These are phyloP conservation scores for Aspidiotus destructor DNA, from an alignment of 2,888 invertebrate species.

Conservation along the genomic window DNA sequence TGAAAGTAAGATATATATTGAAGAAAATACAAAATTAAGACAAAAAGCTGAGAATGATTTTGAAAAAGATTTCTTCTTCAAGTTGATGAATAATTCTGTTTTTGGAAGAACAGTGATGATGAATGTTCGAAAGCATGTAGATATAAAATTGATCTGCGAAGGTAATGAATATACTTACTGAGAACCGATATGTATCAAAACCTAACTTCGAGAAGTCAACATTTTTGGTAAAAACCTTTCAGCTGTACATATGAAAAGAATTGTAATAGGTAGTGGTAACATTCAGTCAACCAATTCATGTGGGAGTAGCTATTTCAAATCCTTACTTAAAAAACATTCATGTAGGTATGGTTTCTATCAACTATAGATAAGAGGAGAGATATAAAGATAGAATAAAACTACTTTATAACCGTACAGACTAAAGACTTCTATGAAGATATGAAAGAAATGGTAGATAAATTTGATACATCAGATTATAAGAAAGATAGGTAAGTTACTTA, in stretches of 20 bases:
- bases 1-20: not conserved
- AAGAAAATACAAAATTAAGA: not conserved
- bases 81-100: not conserved
- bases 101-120: not conserved
- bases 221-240: constrained; percentile 17
- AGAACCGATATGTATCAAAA: constrained; percentile 7
- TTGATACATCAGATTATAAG: no score
- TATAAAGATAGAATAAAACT: constrained; percentile 7
- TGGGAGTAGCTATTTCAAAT: constrained; percentile 7
- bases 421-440: no score
- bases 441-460: no score
- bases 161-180: constrained; percentile 8
- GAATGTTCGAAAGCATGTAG: constrained; percentile 8
- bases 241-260: constrained; percentile 16
- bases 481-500: no score
- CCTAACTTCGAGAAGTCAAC: constrained; percentile 5
- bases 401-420: not conserved
- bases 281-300: constrained; percentile 14
- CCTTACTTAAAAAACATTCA: constrained; percentile 8
- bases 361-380: constrained; percentile 11
- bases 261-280: not conserved
- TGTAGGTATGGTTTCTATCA: not conserved
- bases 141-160: constrained; percentile 14
- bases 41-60: not conserved
- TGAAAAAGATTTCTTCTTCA: not conserved